A percentile compares a stretch with the other conserved stretches of the same genome.
Conservation (phyloP, 2,888 invertebrate genomes). For the Anorthoa munda region DNA sequence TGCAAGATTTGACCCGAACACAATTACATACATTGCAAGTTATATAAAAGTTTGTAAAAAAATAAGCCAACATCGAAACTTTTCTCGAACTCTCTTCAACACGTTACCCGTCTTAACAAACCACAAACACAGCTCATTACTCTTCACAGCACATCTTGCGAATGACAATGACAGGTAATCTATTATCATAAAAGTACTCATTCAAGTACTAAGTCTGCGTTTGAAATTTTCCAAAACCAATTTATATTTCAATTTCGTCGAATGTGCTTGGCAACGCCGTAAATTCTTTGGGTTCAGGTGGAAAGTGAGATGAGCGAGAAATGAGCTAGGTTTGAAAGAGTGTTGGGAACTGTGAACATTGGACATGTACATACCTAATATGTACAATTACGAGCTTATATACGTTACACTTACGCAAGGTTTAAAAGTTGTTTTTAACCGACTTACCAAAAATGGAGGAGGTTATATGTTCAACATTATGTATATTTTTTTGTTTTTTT, state of each 20-base stretch:
- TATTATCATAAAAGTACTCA: slow-evolving; percentile 55
- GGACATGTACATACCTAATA: not conserved
- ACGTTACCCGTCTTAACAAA: not conserved
- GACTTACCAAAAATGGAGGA: too few relatives aligned
- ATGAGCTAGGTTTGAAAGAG: slow-evolving; percentile 11
- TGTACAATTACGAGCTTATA: too few relatives aligned
- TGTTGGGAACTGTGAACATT: too few relatives aligned
- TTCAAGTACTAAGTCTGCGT: slow-evolving; percentile 60
- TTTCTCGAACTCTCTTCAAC: not conserved
- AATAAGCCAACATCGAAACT: not conserved
- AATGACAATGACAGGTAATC: slow-evolving; percentile 66
- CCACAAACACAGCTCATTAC: slow-evolving; percentile 20
- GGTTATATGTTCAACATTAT: too few relatives aligned
- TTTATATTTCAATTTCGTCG: slow-evolving; percentile 70
- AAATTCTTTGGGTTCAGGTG: slow-evolving; percentile 40
- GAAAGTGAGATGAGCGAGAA: slow-evolving; percentile 29
- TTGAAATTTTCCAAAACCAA: slow-evolving; percentile 68
- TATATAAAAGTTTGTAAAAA: too few relatives aligned
- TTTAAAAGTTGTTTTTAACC: too few relatives aligned
- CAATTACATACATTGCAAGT: too few relatives aligned
- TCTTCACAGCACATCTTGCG: slow-evolving; percentile 28
- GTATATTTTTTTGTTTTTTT: too few relatives aligned
- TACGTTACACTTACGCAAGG: too few relatives aligned
- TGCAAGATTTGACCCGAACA: too few relatives aligned
- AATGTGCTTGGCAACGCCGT: slow-evolving; percentile 63